Evolutionary conservation across 1,140 invertebrate species (phyloP).

Genomic region (Samia ricini): DNA sequence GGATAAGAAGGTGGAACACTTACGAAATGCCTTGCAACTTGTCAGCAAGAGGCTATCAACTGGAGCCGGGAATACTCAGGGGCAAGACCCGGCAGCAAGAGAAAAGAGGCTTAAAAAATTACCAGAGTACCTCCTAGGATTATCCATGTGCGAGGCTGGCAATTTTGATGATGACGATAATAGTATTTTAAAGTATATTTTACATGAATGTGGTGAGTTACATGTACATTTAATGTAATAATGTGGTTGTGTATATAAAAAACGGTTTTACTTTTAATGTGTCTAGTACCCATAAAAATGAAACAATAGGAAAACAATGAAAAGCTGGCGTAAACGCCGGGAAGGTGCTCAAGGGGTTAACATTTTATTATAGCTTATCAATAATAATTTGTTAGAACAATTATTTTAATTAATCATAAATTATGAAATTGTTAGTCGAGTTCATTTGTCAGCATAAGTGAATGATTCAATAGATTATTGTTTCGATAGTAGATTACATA

Average conservation of each 20-base stretch:
- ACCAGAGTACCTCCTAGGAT: slow-evolving; percentile 78
- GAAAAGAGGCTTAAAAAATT: slow-evolving; percentile 85
- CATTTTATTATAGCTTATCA: background rate
- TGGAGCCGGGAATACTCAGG: slow-evolving; percentile 72
- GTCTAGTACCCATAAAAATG: too few relatives aligned
- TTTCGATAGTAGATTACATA: too few relatives aligned
- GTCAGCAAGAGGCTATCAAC: slow-evolving; percentile 82
- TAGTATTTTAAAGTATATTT: slow-evolving; percentile 77
- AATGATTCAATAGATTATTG: background rate
- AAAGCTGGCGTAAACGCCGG: too few relatives aligned
- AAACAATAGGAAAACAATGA: too few relatives aligned
- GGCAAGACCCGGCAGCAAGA: slow-evolving; percentile 81
- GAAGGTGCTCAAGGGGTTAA: too few relatives aligned
- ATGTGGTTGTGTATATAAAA: background rate
- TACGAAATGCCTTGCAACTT: slow-evolving; percentile 85
- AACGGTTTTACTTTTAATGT: background rate
- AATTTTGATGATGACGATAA: slow-evolving; percentile 79
- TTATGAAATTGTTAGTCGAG: background rate
- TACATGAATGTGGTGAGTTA: slow-evolving; percentile 79
- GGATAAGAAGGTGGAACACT: slow-evolving; percentile 92
- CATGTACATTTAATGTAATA: background rate
- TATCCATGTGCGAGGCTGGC: slow-evolving; percentile 78
- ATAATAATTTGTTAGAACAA: background rate
- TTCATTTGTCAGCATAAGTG: background rate
- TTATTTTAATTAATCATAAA: background rate